phyloP scores from a whole-genome alignment of 2,888 invertebrate genomes.

The Drosophila setosimentum region DNA sequence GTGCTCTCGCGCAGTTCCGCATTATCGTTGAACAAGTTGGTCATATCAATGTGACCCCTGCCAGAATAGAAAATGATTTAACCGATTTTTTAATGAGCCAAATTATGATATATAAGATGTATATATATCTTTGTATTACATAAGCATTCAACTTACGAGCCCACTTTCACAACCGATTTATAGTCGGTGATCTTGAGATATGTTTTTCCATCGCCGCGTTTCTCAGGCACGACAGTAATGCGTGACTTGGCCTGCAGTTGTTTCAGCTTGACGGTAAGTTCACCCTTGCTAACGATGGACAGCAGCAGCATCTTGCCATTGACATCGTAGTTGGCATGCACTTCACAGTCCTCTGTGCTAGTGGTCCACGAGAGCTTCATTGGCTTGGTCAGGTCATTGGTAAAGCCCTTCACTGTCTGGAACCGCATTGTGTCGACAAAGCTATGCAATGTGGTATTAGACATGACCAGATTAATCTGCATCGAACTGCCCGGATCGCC shows the following conservation, averaged over 20 bases:
- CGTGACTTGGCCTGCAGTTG: conserved; percentile 40
- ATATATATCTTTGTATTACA: not conserved
- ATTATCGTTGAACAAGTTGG: conserved; percentile 74
- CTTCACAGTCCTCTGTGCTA: conserved; percentile 28
- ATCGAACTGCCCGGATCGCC: conserved; percentile 51
- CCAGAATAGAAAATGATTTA: not conserved
- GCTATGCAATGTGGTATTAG: conserved; percentile 55
- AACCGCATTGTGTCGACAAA: conserved; percentile 38
- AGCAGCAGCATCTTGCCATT: conserved; percentile 69
- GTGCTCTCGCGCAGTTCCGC: conserved; percentile 68
- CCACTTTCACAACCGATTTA: conserved; percentile 48
- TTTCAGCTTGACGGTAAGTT: conserved; percentile 43
- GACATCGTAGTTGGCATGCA: conserved; percentile 68
- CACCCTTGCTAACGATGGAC: conserved; percentile 69
- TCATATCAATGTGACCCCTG: conserved; percentile 67
- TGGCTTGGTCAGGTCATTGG: conserved; percentile 58
- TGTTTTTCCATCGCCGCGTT: conserved; percentile 59
- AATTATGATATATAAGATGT: not conserved
- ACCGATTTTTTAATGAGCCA: not conserved
- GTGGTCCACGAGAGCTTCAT: conserved; percentile 48
- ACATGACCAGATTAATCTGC: conserved; percentile 63
- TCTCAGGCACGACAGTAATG: conserved; percentile 39
- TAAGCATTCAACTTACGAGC: conserved; percentile 49
- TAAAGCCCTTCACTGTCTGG: conserved; percentile 64
- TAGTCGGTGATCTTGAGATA: conserved; percentile 58